A percentile compares a stretch with the other conserved stretches of the same genome.
Conservation (phyloP, 2,888 invertebrate genomes). For the Nomada ferruginata region DNA sequence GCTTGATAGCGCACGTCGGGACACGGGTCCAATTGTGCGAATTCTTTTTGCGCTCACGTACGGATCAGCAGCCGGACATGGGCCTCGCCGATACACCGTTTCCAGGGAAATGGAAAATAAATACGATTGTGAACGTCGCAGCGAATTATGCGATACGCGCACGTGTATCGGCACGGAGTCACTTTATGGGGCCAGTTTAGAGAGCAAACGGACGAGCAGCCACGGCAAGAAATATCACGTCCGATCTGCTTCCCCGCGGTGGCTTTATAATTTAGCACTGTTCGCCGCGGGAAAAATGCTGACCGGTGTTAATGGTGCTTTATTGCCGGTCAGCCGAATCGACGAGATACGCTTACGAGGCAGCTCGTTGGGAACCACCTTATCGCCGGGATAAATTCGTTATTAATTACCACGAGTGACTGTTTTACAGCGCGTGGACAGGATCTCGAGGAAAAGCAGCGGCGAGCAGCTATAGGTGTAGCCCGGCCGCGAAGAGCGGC, state of each 20-base stretch:
- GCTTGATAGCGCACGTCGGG: conserved; percentile 51
- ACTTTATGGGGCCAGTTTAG: not conserved
- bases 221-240: conserved; percentile 13
- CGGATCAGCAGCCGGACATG: conserved; percentile 30
- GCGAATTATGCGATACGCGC: not conserved
- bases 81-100: conserved; percentile 14
- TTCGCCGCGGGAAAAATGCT: not conserved
- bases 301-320: conserved; percentile 36
- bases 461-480: too few species aligned
- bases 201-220: not conserved
- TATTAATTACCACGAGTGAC: conserved; percentile 17
- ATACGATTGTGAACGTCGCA: conserved; percentile 6
- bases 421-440: not conserved
- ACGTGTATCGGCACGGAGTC: not conserved
- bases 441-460: not conserved
- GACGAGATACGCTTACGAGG: conserved; percentile 17
- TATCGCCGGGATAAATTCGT: conserved; percentile 47
- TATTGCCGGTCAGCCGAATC: conserved; percentile 12
- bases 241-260: conserved; percentile 33
- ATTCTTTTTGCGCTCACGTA: conserved; percentile 34
- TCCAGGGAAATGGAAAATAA: conserved; percentile 36
- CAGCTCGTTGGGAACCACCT: not conserved
- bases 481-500: not conserved
- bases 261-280: conserved; percentile 32
- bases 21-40: not conserved